Conservation (phyloP, 1,140 invertebrate genomes). For the Meloidogyne exigua region DNA sequence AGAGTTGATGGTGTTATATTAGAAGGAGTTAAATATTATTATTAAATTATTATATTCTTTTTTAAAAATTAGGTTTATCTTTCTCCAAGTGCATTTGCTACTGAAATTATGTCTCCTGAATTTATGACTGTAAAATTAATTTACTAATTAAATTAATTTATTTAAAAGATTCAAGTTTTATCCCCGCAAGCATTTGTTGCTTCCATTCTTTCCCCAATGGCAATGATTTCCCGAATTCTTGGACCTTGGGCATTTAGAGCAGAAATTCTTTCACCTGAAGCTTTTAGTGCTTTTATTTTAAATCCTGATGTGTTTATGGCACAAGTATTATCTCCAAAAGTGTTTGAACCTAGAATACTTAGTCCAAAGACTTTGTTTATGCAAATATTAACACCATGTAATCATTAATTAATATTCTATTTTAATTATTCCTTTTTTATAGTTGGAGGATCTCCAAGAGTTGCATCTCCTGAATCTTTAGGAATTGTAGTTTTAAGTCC, state of each 20-base stretch:
- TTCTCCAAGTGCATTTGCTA: conserved; percentile 29
- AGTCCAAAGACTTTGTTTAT: conserved; percentile 40
- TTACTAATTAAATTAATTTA: conserved; percentile 7
- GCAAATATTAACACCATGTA: conserved; percentile 44
- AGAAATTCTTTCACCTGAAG: conserved; percentile 35
- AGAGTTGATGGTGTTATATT: too few relatives aligned
- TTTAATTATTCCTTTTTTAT: not conserved
- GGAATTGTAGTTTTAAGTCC: conserved; percentile 30
- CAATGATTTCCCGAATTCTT: conserved; percentile 30
- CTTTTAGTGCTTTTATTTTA: conserved; percentile 30
- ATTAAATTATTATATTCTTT: not conserved
- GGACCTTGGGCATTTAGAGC: conserved; percentile 45
- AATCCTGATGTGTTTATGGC: conserved; percentile 44
- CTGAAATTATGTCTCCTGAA: conserved; percentile 29
- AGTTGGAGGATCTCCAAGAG: not conserved
- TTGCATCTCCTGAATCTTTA: not conserved
- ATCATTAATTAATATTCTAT: conserved; percentile 3
- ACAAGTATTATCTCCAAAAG: conserved; percentile 36
- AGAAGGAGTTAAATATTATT: not conserved
- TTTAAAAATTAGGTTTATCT: not conserved
- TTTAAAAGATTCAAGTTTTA: conserved; percentile 25
- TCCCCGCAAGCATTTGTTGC: conserved; percentile 34
- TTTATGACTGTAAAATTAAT: conserved; percentile 10
- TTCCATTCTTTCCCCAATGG: conserved; percentile 33
- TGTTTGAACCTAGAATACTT: conserved; percentile 32